Conservation (phyloP, 2,797 vertebrate genomes). For the Sebastes steindachneri region DNA sequence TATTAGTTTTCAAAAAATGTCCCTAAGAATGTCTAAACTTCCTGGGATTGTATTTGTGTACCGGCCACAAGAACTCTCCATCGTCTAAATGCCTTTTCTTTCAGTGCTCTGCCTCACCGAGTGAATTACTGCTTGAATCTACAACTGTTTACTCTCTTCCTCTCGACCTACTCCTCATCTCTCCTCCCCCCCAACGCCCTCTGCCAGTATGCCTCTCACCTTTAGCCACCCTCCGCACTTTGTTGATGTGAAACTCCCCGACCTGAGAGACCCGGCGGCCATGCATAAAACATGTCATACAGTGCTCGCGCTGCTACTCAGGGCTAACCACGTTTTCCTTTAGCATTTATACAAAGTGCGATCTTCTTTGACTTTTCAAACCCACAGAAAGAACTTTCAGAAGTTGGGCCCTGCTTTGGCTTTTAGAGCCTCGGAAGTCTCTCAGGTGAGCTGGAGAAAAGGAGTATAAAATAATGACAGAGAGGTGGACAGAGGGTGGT, state of each 20-base stretch:
- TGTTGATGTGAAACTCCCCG: constrained; percentile 73
- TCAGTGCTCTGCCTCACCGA: not conserved
- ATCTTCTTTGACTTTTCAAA: constrained; percentile 70
- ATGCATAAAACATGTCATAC: constrained; percentile 80
- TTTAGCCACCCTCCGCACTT: constrained; percentile 65
- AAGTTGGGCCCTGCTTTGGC: constrained; percentile 56
- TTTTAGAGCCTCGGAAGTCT: constrained; percentile 39
- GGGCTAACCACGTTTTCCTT: constrained; percentile 64
- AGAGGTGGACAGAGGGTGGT: constrained; percentile 50
- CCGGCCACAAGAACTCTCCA: not conserved
- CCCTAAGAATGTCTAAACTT: not conserved
- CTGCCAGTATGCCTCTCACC: constrained; percentile 60
- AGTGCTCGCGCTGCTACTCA: constrained; percentile 43
- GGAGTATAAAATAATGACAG: constrained; percentile 46
- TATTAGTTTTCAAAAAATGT: not conserved
- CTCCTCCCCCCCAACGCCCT: constrained; percentile 33
- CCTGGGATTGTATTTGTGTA: not conserved
- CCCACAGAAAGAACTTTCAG: constrained; percentile 55
- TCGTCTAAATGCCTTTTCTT: not conserved
- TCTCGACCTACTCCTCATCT: constrained; percentile 11
- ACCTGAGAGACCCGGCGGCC: constrained; percentile 66
- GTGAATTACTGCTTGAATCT: constrained; percentile 29
- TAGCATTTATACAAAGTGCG: constrained; percentile 74
- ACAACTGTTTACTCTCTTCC: constrained; percentile 44
- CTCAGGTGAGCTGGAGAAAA: constrained; percentile 33